These are phyloP conservation scores for Urocynchramus pylzowi DNA, from an alignment of 2,113 vertebrate genomes.

Conservation along the genomic window DNA sequence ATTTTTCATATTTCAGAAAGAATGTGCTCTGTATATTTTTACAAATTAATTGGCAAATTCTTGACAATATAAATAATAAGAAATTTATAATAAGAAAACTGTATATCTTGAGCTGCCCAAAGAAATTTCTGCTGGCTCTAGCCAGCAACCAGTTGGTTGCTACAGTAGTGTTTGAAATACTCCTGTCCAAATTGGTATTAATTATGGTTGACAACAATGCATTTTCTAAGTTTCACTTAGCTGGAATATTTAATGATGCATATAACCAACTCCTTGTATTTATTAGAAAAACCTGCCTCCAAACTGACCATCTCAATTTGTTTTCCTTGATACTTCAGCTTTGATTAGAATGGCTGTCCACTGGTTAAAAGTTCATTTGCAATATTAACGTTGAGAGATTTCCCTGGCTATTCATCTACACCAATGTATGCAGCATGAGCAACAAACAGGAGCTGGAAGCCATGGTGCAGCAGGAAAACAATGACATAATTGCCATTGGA, in stretches of 20 bases:
- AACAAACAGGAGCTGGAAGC: background rate
- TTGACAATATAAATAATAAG: background rate
- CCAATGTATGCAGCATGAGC: background rate
- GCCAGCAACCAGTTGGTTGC: too few relatives aligned
- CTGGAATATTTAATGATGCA: constrained; percentile 4
- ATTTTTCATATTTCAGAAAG: too few relatives aligned
- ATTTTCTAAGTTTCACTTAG: background rate
- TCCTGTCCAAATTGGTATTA: background rate
- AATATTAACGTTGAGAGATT: background rate
- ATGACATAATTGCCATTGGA: background rate
- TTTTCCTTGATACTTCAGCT: background rate
- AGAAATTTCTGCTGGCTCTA: background rate
- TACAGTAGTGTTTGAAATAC: background rate
- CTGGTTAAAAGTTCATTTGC: background rate
- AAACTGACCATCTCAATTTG: constrained; percentile 8
- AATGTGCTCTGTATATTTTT: background rate
- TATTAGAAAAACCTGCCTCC: background rate
- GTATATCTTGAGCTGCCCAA: background rate
- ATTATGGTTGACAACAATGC: background rate
- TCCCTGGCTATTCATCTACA: background rate
- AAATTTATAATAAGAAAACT: background rate
- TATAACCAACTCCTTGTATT: background rate
- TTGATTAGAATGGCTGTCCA: background rate
- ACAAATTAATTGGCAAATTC: background rate
- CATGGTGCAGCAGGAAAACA: background rate